phyloP scores from a whole-genome alignment of 2,113 vertebrate species.

The Phyllopteryx taeniolatus region DNA sequence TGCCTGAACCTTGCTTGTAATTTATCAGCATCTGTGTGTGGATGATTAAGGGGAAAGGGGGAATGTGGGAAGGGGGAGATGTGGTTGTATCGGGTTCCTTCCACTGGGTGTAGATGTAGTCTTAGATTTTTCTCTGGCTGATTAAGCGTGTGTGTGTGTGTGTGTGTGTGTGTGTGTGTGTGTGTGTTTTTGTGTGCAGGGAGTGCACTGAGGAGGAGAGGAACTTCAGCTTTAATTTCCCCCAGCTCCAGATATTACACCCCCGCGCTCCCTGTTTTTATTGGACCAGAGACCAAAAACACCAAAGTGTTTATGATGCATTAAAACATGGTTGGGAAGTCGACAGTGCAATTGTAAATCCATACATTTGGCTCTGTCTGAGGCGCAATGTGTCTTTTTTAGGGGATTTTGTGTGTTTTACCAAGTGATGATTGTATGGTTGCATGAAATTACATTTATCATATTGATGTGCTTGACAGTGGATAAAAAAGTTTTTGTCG shows the following conservation, averaged over 20 bases:
- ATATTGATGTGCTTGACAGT: conserved; percentile 35
- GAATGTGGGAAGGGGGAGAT: conserved; percentile 16
- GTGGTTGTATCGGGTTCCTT: conserved; percentile 72
- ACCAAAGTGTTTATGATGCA: conserved; percentile 73
- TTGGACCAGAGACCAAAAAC: conserved; percentile 72
- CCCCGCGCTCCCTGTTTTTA: conserved; percentile 70
- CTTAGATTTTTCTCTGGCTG: conserved; percentile 74
- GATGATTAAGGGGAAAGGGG: conserved; percentile 58
- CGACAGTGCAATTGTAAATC: conserved; percentile 64
- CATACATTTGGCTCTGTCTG: conserved; percentile 57
- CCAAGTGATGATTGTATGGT: conserved; percentile 47
- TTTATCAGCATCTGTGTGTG: conserved; percentile 58
- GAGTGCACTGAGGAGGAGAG: conserved; percentile 62
- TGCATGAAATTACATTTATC: conserved; percentile 56
- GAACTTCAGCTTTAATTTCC: conserved; percentile 76
- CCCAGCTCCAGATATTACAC: conserved; percentile 76
- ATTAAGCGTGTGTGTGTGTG: conserved; percentile 61
- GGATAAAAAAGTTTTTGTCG: conserved; percentile 4
- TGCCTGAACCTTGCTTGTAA: conserved; percentile 54
- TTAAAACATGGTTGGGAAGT: conserved; percentile 63
- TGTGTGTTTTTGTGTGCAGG: conserved; percentile 20
- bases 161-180: conserved; percentile 40
- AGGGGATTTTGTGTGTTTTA: conserved; percentile 49
- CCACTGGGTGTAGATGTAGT: conserved; percentile 77
- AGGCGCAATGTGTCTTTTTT: conserved; percentile 56